These are phyloP conservation scores for Timema podura DNA, from an alignment of 2,888 invertebrate genomes.

Conservation along the genomic window DNA sequence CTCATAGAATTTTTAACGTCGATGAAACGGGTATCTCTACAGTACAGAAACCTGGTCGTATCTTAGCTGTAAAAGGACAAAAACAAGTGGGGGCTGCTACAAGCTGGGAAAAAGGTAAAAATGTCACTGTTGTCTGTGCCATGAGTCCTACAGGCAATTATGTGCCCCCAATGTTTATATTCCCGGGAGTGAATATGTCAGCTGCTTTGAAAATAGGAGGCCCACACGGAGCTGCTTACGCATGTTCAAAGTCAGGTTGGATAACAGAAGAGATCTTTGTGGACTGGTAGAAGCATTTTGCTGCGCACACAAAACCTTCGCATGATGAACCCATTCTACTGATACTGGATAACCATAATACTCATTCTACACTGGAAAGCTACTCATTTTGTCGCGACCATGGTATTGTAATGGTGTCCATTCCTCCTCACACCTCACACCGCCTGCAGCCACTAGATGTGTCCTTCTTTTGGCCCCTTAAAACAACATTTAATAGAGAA, in stretches of 20 bases:
- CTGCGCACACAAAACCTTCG: not conserved
- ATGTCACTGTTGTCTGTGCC: constrained; percentile 44
- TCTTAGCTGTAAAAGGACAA: constrained; percentile 42
- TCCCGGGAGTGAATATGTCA: constrained; percentile 39
- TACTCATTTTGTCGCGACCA: not conserved
- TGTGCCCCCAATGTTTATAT: constrained; percentile 48
- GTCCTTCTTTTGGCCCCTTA: constrained; percentile 25
- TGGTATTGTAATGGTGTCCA: constrained; percentile 22
- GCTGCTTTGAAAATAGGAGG: constrained; percentile 43
- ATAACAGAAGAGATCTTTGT: constrained; percentile 20
- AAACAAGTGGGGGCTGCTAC: constrained; percentile 44
- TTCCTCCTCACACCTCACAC: constrained; percentile 29
- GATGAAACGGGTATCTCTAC: constrained; percentile 45
- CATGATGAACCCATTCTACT: constrained; percentile 18
- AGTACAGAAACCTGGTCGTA: constrained; percentile 42
- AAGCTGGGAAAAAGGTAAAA: constrained; percentile 42
- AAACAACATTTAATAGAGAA: constrained; percentile 21
- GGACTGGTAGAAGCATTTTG: constrained; percentile 26
- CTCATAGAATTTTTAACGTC: constrained; percentile 41
- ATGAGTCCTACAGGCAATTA: constrained; percentile 43
- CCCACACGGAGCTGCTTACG: constrained; percentile 41
- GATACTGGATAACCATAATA: constrained; percentile 26
- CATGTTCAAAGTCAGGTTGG: constrained; percentile 36
- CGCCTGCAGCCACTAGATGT: constrained; percentile 27
- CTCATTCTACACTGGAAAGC: constrained; percentile 14